These are phyloP conservation scores for Pseudococcus jackbeardsleyi DNA, from an alignment of 2,888 invertebrate species.

Conservation along the genomic window DNA sequence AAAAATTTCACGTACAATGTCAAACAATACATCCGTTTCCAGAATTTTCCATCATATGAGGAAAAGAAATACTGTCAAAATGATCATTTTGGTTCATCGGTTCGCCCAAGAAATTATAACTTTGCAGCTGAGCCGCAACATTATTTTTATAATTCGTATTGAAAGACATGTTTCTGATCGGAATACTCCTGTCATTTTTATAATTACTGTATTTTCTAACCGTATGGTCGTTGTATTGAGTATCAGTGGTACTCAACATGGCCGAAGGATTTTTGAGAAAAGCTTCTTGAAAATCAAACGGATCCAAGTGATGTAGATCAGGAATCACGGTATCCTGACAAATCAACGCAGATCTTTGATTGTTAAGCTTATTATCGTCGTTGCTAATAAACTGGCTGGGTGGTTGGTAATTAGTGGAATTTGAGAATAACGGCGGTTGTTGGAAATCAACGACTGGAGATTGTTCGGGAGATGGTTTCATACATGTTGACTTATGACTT, in stretches of 20 bases:
- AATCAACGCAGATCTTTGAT: not conserved
- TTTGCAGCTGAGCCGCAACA: not conserved
- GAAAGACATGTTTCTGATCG: conserved; percentile 3
- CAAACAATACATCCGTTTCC: conserved; percentile 32
- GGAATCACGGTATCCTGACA: not conserved
- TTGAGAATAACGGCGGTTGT: conserved; percentile 50
- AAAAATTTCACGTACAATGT: not conserved
- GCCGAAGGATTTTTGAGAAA: conserved; percentile 29
- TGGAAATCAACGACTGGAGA: conserved; percentile 35
- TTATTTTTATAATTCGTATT: conserved; percentile 41
- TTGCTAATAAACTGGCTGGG: not conserved
- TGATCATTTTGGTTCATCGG: conserved; percentile 22
- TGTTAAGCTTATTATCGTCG: not conserved
- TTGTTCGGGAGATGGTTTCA: conserved; percentile 60
- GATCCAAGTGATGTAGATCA: conserved; percentile 1
- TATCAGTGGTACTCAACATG: conserved; percentile 19
- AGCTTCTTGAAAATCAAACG: conserved; percentile 32
- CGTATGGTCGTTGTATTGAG: not conserved
- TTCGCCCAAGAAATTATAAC: conserved; percentile 26
- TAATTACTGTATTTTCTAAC: conserved; percentile 22
- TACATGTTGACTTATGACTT: conserved; percentile 72
- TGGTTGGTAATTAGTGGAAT: conserved; percentile 8
- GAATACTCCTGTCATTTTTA: not conserved
- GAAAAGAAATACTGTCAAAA: conserved; percentile 30
- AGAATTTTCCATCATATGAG: not conserved